Evolutionary conservation across 1,140 invertebrate genomes (phyloP), one percentile per base, ranked within the genome.

Genomic region (Antheraea mylitta): DNA sequence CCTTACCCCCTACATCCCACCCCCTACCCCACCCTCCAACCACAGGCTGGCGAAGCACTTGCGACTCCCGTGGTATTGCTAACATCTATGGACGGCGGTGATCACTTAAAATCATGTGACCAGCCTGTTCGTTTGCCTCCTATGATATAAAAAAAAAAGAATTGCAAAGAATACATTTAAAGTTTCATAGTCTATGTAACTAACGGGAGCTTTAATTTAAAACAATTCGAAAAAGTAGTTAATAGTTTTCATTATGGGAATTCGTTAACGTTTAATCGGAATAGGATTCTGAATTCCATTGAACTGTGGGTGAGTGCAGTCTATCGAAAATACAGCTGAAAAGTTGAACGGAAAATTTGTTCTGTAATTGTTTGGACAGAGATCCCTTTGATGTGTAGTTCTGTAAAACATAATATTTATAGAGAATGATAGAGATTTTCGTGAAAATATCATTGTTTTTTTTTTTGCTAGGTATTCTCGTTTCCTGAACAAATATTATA

Each of bases 271-370:
- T 66, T 74, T 76, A 76, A 83, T 77, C 71, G 76, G 78, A 80
- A 82, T 80, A 81, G 77, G 77, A 81, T 79, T 82, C 79, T 81
- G 81, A 82, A 87, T 86, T 83, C 79, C 79, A 85, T 85, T 85
- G 82, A 87, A 82, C 80, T 85, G 81, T 82, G 78, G 83, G 79
- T 79, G 75, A 63, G 74, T 71, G 75, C 80, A 75, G 72, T 78
- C 71, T 79, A 82, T 82, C 66, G 78, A 71, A 84, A 88, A 88
- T 82, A 71, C 80, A 82, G 82, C 83, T 89, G 82, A 87, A 87
- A 87, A 86, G 80, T 86, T 82, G 70, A 67, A 78, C 78, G 73
- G 71, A 79, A 78, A 64, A 83, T 79, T 73, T 18, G 72, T 78
- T 85, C 86, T 86, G 81, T 82, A 74, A 78, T 85, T 79, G 75